Conservation (phyloP, 2,888 invertebrate genomes). For the Thymelicus lineola region DNA sequence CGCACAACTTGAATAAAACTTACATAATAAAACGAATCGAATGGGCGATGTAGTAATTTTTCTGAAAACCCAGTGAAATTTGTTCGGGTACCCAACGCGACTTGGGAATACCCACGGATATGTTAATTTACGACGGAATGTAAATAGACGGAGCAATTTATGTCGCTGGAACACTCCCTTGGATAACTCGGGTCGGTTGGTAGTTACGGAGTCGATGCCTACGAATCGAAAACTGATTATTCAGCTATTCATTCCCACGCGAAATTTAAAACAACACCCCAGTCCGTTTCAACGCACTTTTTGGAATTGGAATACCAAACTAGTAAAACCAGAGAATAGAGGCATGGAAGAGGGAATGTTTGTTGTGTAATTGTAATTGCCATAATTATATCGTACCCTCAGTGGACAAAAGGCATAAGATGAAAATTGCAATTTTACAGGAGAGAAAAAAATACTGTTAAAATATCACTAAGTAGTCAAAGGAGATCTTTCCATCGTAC, state of each 20-base stretch:
- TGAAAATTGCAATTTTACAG: too few species aligned
- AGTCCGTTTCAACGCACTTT: slow-evolving; percentile 27
- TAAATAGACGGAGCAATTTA: slow-evolving; percentile 78
- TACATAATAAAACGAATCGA: slow-evolving; percentile 4
- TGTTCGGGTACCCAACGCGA: slow-evolving; percentile 64
- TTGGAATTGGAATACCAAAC: slow-evolving; percentile 26
- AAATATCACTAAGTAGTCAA: too few species aligned
- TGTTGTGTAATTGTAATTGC: background rate
- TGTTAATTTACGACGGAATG: slow-evolving; percentile 78
- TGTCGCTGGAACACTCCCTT: slow-evolving; percentile 73
- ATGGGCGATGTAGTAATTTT: slow-evolving; percentile 7
- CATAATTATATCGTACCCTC: too few species aligned
- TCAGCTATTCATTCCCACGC: slow-evolving; percentile 57
- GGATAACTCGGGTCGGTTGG: slow-evolving; percentile 58
- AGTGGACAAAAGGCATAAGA: too few species aligned
- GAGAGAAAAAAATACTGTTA: too few species aligned
- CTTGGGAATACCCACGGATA: slow-evolving; percentile 75
- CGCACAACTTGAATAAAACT: background rate
- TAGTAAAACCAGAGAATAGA: background rate
- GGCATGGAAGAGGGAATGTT: background rate
- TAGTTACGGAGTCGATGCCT: slow-evolving; percentile 46
- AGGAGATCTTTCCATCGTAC: too few species aligned
- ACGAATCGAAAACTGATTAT: slow-evolving; percentile 61
- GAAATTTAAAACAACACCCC: slow-evolving; percentile 49
- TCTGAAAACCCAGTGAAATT: slow-evolving; percentile 41